Evolutionary conservation across 2,888 invertebrate species (phyloP).

Genomic region (Dicycla oo): DNA sequence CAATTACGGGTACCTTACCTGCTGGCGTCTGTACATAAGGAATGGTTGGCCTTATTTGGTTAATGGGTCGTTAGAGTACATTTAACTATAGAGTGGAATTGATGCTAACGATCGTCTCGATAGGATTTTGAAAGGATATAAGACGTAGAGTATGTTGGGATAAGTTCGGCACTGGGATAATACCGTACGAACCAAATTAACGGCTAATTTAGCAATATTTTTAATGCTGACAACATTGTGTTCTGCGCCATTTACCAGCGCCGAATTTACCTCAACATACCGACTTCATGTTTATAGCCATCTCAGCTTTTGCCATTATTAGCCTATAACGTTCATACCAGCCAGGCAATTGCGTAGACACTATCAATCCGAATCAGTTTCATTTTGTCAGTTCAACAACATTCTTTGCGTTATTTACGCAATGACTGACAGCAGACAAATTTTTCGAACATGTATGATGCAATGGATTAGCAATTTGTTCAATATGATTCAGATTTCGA

Average conservation of each 20-base stretch:
- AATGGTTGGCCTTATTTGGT: not conserved
- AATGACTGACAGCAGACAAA: too few species aligned
- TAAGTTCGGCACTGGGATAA: not conserved
- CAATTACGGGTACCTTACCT: too few species aligned
- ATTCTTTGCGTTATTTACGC: too few species aligned
- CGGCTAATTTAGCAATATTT: not conserved
- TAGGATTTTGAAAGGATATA: not conserved
- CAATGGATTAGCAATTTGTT: too few species aligned
- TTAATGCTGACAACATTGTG: not conserved
- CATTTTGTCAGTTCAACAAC: too few species aligned
- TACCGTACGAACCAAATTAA: not conserved
- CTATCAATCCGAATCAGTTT: too few species aligned
- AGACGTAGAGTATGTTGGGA: not conserved
- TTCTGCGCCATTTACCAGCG: too few species aligned
- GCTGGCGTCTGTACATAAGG: too few species aligned
- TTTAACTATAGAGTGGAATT: not conserved
- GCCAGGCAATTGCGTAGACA: too few species aligned
- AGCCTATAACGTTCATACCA: not conserved
- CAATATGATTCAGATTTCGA: too few species aligned
- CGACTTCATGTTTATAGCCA: not conserved
- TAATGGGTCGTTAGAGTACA: constrained; percentile 5
- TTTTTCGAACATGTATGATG: too few species aligned
- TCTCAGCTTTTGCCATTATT: not conserved
- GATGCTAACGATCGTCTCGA: not conserved
- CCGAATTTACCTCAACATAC: not conserved